These are phyloP conservation scores for Dryas iulia DNA, from an alignment of 1,140 invertebrate species.

Conservation along the genomic window DNA sequence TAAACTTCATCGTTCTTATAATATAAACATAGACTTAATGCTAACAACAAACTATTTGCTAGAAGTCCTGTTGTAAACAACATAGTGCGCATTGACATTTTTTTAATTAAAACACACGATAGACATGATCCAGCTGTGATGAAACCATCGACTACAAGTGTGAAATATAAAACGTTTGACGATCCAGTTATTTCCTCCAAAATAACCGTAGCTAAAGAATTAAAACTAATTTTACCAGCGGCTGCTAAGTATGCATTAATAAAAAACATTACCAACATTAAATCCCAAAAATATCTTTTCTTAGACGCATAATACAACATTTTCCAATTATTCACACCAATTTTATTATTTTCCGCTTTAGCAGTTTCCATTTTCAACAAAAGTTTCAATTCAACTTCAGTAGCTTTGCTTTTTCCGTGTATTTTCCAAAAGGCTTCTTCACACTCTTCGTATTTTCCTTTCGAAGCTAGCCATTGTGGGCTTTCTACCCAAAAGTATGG, in stretches of 20 bases:
- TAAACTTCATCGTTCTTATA: constrained; percentile 16
- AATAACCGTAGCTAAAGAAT: constrained; percentile 2
- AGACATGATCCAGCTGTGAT: constrained; percentile 2
- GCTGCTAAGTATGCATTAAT: constrained; percentile 5
- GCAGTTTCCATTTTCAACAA: constrained; percentile 2
- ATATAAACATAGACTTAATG: constrained; percentile 30
- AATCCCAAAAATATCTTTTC: constrained; percentile 29
- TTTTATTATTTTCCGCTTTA: not conserved
- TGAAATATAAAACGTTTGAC: constrained; percentile 18
- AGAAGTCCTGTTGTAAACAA: constrained; percentile 12
- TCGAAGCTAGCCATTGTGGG: constrained; percentile 28
- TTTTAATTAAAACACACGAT: constrained; percentile 15
- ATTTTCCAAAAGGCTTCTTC: constrained; percentile 14
- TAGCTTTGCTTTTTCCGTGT: constrained; percentile 2
- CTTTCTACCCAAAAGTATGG: constrained; percentile 15
- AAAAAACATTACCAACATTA: constrained; percentile 5
- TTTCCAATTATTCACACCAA: constrained; percentile 3
- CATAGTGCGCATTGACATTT: constrained; percentile 13
- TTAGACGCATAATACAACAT: constrained; percentile 16
- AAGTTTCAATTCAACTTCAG: not conserved
- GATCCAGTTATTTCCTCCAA: constrained; percentile 5
- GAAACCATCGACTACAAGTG: constrained; percentile 14
- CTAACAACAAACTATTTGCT: constrained; percentile 21
- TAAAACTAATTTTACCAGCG: not conserved
- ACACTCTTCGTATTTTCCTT: constrained; percentile 29